Evolutionary conservation across 2,113 vertebrate genomes (phyloP), one percentile per base, ranked within the genome.

Genomic region (Tautogolabrus adspersus): DNA sequence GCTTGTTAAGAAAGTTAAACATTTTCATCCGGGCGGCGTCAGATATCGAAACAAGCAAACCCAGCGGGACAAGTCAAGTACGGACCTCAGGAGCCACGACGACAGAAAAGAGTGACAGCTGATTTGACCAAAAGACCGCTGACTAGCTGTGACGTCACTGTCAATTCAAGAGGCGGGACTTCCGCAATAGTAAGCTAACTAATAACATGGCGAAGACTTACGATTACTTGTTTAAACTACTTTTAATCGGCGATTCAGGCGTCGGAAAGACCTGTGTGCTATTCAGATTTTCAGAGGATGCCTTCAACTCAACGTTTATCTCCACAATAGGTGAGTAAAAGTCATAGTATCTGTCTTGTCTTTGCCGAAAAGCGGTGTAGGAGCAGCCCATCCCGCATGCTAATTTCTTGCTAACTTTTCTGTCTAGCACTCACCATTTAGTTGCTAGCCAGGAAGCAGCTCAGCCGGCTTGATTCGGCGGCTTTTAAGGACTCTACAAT

Each of bases 271-370:
- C 97, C 34, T 99, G 97, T 26, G 97, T 97, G 86, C 92, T 99
- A 37, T 98, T 98, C 94, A 95, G 97, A 88, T 99, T 98, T 93
- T 97, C 97, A 83, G 97, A 98, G 90, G 98, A 99, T 90, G 97
- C 97, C 87, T 99, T 99, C 93, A 99, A 98, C 92, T 97, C 97
- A 76, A 98, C 98, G 54, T 99, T 99, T 92, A 98, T 99, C 93
- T 98, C 97, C 63, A 98, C 97, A 49, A 98, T 99, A 96, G 97
- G 97, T 99, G 79, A 18, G 93, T 86, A 11, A 40, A 57, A 23
- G 30, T 56, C 12, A 11, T 19, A 2, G 57, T 58, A 5, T 57
- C 0, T 0, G 23, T 44, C 0, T 38, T 60, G 54, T 57, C 21
- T 66, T 18, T 59, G 19, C 7, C 21, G 40, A 72, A 80, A 83